These are phyloP conservation scores for Microcebus lehilahytsara DNA, from an alignment of 2,113 vertebrate species.

Conservation along the genomic window DNA sequence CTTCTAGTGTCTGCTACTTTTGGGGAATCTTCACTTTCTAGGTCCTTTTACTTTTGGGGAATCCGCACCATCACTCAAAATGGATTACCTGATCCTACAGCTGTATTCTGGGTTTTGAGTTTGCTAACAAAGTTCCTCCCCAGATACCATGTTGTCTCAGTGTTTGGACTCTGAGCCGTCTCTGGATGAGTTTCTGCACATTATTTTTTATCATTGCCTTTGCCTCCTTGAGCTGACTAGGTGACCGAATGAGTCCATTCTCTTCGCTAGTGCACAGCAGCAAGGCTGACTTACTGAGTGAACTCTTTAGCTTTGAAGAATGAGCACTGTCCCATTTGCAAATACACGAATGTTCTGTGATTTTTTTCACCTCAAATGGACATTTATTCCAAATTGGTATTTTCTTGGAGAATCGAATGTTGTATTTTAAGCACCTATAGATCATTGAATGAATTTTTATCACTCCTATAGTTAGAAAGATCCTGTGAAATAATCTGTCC, in stretches of 20 bases:
- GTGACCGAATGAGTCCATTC: background rate
- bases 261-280: background rate
- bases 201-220: background rate
- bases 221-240: background rate
- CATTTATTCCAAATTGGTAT: background rate
- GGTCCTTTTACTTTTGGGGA: background rate
- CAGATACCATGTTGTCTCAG: background rate
- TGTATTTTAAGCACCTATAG: background rate
- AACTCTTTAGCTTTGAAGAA: background rate
- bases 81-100: accelerated
- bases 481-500: background rate
- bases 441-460: background rate
- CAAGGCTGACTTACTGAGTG: background rate
- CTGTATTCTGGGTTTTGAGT: background rate
- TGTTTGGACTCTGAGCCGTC: background rate
- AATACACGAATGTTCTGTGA: background rate
- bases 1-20: background rate
- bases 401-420: background rate
- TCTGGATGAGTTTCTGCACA: background rate
- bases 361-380: background rate
- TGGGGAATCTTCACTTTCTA: background rate
- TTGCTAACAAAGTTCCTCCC: background rate
- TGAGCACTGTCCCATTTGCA: background rate
- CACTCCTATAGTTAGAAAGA: background rate
- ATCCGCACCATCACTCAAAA: background rate